A percentile compares a stretch with the other conserved stretches of the same genome.
Conservation (phyloP, 2,113 vertebrate species). For the Albula goreensis region DNA sequence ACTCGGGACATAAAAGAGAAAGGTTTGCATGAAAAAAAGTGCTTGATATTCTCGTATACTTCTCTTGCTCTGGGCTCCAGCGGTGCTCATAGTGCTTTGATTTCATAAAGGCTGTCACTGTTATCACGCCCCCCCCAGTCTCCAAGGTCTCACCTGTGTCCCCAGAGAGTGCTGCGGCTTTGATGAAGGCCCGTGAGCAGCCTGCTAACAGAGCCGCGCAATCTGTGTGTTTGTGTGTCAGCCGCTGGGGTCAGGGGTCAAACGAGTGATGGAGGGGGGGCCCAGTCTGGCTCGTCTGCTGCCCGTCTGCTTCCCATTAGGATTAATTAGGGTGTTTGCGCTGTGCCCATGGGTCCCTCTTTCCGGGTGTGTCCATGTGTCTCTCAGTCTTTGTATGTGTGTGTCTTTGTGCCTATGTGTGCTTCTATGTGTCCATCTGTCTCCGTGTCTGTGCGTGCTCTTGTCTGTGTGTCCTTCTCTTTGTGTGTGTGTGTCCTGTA, state of each 20-base stretch:
- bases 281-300: neutral
- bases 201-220: neutral
- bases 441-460: neutral
- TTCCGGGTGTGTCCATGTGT: neutral
- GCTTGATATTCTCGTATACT: neutral
- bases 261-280: neutral
- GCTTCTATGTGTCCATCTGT: neutral
- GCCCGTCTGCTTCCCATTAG: neutral
- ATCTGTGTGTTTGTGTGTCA: neutral
- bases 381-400: too few relatives aligned
- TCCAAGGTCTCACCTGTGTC: slow-evolving; percentile 20
- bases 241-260: neutral
- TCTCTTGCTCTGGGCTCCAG: neutral
- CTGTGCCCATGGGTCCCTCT: neutral
- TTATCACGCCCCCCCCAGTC: neutral
- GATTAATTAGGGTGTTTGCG: neutral
- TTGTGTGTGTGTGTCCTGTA: too few relatives aligned
- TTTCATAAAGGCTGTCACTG: neutral
- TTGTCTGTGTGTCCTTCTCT: neutral
- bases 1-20: neutral
- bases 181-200: neutral
- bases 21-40: neutral
- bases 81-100: neutral
- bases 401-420: too few relatives aligned
- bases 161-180: neutral